Evolutionary conservation across 2,888 invertebrate species (phyloP).

Genomic region (Morpho helenor): DNA sequence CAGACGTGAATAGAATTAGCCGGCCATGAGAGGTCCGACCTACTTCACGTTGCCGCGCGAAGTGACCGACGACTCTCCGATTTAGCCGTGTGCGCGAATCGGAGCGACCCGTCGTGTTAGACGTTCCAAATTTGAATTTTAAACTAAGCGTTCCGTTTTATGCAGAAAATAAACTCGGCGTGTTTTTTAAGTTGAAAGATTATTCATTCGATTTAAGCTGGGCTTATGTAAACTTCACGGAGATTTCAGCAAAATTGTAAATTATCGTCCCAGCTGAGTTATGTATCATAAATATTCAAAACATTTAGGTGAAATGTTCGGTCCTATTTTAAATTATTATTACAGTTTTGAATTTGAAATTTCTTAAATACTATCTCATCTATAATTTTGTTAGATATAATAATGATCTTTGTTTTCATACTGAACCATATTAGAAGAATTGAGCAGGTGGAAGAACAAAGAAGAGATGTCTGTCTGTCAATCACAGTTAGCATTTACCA

Average conservation of each 20-base stretch:
- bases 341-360: no score
- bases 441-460: no score
- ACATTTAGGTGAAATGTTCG: not conserved
- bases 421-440: no score
- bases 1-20: conserved; percentile 52
- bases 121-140: conserved; percentile 71
- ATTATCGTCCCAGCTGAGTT: not conserved
- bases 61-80: conserved; percentile 48
- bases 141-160: conserved; percentile 71
- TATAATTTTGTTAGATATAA: no score
- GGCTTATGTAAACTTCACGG: conserved; percentile 1
- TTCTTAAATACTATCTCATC: no score
- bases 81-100: conserved; percentile 49
- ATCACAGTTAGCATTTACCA: no score
- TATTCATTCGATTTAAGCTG: conserved; percentile 15
- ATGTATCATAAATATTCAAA: not conserved
- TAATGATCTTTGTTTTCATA: no score
- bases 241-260: not conserved
- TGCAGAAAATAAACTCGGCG: conserved; percentile 58
- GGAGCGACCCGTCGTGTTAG: conserved; percentile 49
- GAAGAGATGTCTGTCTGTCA: no score
- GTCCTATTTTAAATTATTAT: not conserved
- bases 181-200: conserved; percentile 38
- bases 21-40: conserved; percentile 39
- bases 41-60: conserved; percentile 45